Evolutionary conservation across 2,113 vertebrate species (phyloP).

Genomic region (Ahaetulla prasina): DNA sequence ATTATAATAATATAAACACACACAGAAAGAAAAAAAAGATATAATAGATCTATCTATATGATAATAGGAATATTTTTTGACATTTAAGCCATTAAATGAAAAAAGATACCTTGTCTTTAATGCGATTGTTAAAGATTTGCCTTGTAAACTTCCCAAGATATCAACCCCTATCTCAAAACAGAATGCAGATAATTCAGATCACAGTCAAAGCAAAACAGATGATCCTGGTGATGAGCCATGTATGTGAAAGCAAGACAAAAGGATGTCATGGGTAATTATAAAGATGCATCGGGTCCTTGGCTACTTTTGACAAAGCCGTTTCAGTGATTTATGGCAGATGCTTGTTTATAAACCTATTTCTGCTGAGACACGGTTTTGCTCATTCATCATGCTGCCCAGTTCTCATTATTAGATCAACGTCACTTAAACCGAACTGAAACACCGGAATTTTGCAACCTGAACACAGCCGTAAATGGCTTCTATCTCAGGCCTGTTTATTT

Average conservation of each 20-base stretch:
- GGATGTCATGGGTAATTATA: constrained; percentile 72
- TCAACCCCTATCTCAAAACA: constrained; percentile 27
- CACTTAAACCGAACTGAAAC: constrained; percentile 64
- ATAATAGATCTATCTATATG: constrained; percentile 7
- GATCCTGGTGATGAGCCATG: constrained; percentile 45
- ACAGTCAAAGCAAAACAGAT: constrained; percentile 48
- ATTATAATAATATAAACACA: neutral
- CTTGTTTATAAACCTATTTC: constrained; percentile 77
- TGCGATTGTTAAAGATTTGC: neutral
- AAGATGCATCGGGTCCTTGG: constrained; percentile 73
- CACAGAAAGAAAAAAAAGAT: neutral
- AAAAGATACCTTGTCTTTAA: neutral
- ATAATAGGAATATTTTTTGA: neutral
- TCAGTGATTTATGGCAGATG: constrained; percentile 77
- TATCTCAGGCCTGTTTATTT: constrained; percentile 54
- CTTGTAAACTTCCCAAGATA: constrained; percentile 9
- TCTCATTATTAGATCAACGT: constrained; percentile 72
- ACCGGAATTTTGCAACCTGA: constrained; percentile 46
- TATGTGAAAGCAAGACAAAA: constrained; percentile 64
- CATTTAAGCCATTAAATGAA: constrained; percentile 7
- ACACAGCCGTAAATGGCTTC: constrained; percentile 40
- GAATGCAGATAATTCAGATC: constrained; percentile 42
- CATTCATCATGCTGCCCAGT: constrained; percentile 75
- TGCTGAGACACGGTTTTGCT: constrained; percentile 57
- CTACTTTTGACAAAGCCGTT: constrained; percentile 74